Percentiles rank a stretch among this genome's conserved stretches.
These are phyloP conservation scores for Salvator merianae DNA, from an alignment of 2,113 vertebrate species.

Conservation along the genomic window DNA sequence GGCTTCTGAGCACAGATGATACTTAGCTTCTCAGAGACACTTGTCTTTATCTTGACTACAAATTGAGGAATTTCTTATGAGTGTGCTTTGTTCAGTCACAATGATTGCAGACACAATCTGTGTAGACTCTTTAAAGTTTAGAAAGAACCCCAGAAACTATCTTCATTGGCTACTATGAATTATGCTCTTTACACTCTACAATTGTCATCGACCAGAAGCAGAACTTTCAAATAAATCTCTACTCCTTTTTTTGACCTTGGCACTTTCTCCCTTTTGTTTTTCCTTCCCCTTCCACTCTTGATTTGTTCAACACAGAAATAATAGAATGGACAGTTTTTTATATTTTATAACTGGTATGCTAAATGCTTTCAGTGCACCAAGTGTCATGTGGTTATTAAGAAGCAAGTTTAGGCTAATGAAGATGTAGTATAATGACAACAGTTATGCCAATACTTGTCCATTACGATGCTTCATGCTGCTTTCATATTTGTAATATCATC, in stretches of 20 bases:
- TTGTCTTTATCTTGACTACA: slow-evolving; percentile 21
- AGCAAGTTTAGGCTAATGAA: not conserved
- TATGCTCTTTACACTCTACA: not conserved
- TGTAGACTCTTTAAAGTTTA: slow-evolving; percentile 1
- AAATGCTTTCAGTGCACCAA: not conserved
- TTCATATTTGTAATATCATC: not conserved
- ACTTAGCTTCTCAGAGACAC: slow-evolving; percentile 17
- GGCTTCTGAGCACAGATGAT: slow-evolving; percentile 6
- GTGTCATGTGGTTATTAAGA: not conserved
- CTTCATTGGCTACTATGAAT: not conserved
- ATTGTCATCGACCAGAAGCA: not conserved
- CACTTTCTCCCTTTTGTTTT: not conserved
- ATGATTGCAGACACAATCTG: slow-evolving; percentile 25
- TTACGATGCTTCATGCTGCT: not conserved
- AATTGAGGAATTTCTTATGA: slow-evolving; percentile 20
- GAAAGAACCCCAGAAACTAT: slow-evolving; percentile 13
- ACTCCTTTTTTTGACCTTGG: not conserved
- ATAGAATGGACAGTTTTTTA: not conserved
- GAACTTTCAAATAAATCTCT: not conserved
- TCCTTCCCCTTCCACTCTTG: not conserved
- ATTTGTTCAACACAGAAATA: not conserved
- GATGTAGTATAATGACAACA: not conserved
- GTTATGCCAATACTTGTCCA: not conserved
- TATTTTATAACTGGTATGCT: not conserved
- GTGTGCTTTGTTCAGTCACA: slow-evolving; percentile 21